Base-by-base conservation (phyloP, 2,888 invertebrate genomes). In the Pemphredon lugubris region DNA sequence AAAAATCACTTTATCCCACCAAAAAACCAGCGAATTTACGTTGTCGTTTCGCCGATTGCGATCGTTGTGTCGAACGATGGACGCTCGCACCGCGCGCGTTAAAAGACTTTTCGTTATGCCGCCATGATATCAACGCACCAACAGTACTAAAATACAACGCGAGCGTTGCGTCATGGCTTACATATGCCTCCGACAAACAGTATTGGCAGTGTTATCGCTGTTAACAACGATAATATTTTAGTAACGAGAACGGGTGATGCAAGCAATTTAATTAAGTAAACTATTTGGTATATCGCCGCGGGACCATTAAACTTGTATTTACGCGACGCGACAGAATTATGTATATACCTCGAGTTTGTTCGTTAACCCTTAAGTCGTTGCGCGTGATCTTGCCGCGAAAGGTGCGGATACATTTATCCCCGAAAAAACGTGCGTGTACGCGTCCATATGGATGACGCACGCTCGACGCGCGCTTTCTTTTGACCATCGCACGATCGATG, bases 211-310 rank as follows among this genome's bases (percentile, higher is more conserved):
- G 47, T 61, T 67, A 42, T 54, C 7, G 4, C 7, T 53, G 34
- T 21, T 45, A 53, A 45, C 40, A 18, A 40, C 26, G 40, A 66
- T 66, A 54, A 61, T 61, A 66, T 53, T 67, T 47, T 54, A 53
- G 34, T 47, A 54, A 42, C n/a, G 47, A 13, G 61, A 67, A 61
- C 20, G 45, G 54, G 14, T 42, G 48, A 60, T 42, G 26, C 3
- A 26, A 7, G 26, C 26, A 3, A 26, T 3, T 26, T 5, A 26
- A 26, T 26, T 26, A 26, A 3, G 7, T 7, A 7, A 3, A 26
- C 7, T 26, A 7, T 7, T 34, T n/a, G 5, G 34, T 2, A 34
- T 34, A 34, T 34, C 11, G 34, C 7, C 11, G 34, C 34, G 6
- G n/a, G n/a, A n/a, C n/a, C n/a, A n/a, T n/a, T n/a, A n/a, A n/a